Evolutionary conservation across 2,888 invertebrate genomes (phyloP).

Genomic region (Lottia gigantea): DNA sequence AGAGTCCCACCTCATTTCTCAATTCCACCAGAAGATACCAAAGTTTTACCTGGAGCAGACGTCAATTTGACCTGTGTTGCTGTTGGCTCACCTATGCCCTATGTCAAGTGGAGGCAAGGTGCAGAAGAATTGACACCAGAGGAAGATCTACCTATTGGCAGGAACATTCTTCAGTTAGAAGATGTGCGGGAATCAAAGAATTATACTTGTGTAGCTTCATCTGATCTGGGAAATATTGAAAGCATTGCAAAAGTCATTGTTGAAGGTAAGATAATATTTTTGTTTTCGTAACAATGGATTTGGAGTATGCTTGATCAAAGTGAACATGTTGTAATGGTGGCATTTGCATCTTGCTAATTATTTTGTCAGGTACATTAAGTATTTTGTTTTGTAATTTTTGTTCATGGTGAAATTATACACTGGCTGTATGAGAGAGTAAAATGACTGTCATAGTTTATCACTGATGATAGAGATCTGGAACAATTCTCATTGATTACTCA

Average conservation of each 20-base stretch:
- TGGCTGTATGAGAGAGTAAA: too few species aligned
- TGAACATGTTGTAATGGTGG: too few species aligned
- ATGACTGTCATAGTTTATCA: too few species aligned
- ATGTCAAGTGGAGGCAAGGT: slow-evolving; percentile 78
- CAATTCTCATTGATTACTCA: too few species aligned
- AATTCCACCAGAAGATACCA: slow-evolving; percentile 77
- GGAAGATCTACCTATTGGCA: slow-evolving; percentile 72
- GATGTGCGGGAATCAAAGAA: slow-evolving; percentile 93
- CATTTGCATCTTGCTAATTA: too few species aligned
- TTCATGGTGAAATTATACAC: too few species aligned
- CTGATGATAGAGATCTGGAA: too few species aligned
- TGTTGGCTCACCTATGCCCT: slow-evolving; percentile 97
- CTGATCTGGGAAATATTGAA: slow-evolving; percentile 90
- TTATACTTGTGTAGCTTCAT: slow-evolving; percentile 96
- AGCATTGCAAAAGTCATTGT: slow-evolving; percentile 90
- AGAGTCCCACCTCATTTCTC: slow-evolving; percentile 96
- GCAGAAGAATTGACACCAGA: slow-evolving; percentile 76
- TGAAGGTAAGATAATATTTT: slow-evolving; percentile 80
- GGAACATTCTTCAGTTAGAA: slow-evolving; percentile 86
- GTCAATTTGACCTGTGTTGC: slow-evolving; percentile 96
- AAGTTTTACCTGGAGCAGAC: slow-evolving; percentile 90
- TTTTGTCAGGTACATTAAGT: too few species aligned
- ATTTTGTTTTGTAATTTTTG: too few species aligned
- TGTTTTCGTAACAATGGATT: too few species aligned
- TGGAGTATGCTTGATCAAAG: too few species aligned